Conservation (phyloP, 2,113 vertebrate genomes). For the Oryzias curvinotus region DNA sequence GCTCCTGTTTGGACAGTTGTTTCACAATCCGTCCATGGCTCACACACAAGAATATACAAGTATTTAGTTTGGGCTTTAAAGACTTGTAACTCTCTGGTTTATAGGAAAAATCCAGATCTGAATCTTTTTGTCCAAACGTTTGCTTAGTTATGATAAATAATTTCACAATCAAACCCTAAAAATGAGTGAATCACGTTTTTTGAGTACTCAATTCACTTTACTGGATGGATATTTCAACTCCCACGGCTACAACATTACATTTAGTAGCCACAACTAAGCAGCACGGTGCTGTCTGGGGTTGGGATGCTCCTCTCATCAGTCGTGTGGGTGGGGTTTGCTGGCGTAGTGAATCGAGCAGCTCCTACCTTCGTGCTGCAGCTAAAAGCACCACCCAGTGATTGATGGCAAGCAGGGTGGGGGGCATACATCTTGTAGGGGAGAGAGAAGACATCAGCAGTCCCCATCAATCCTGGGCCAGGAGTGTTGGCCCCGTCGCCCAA, state of each 20-base stretch:
- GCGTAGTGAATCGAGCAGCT: constrained; percentile 58
- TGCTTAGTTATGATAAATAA: neutral
- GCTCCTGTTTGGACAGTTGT: constrained; percentile 20
- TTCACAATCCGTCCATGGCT: constrained; percentile 53
- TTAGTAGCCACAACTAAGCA: constrained; percentile 12
- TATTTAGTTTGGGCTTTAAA: constrained; percentile 20
- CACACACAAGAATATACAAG: constrained; percentile 35
- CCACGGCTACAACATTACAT: constrained; percentile 1
- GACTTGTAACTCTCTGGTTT: too few relatives aligned
- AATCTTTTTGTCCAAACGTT: too few relatives aligned
- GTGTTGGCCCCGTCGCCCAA: constrained; percentile 50
- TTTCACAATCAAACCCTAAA: too few relatives aligned
- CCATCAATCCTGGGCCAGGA: constrained; percentile 56
- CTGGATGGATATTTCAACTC: neutral
- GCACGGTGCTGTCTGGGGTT: constrained; percentile 12
- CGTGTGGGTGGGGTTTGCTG: constrained; percentile 53
- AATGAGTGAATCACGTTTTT: constrained; percentile 4
- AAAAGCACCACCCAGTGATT: constrained; percentile 54
- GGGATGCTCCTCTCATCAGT: constrained; percentile 55
- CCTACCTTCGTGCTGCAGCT: constrained; percentile 37
- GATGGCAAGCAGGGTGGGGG: constrained; percentile 63
- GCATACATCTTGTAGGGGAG: constrained; percentile 63
- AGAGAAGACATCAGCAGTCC: constrained; percentile 38
- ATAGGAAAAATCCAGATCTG: too few relatives aligned
- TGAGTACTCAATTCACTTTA: constrained; percentile 4